Base-by-base conservation (phyloP, 2,888 invertebrate genomes). In the Drosophila rellima region DNA sequence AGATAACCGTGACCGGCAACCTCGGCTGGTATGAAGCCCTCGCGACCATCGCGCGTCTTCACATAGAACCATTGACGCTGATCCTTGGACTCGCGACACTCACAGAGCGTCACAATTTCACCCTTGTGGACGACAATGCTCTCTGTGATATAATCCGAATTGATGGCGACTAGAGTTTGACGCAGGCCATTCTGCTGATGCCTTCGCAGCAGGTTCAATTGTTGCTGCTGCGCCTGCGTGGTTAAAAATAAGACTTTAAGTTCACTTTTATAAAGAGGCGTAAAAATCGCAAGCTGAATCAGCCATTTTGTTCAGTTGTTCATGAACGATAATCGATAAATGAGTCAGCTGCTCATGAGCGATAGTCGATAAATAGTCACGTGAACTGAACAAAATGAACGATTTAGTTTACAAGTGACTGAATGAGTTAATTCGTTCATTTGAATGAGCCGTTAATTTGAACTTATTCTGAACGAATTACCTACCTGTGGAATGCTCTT, bases 1-100 rank as follows among this genome's bases (percentile, higher is more conserved):
- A 96, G 94, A 91, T 96, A 96, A 17, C 96, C 96, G 91, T 96
- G 95, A 3, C 96, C 96, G 47, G 96, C 96, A 17, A 96, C 94
- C 48, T 94, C 95, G 8, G 96, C 95, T 0, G 96, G 96, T 80
- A 96, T 96, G 82, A 95, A 96, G 42, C 96, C 96, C 85, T 95
- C 95, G 69, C 92, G 93, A 0, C 96, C 96, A 78, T 95, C 95
- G 70, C 94, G 94, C 77, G 95, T 95, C 88, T 94, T 93, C 42
- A 96, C 95, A 92, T 95, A 96, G 91, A 96, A 96, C 96, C 96
- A 96, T 65, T 96, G 96, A 0, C 94, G 93, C 70, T 94, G 94
- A 39, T 94, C 94, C 80, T 94, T 94, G n/a, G 89, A 93, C 92
- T 92, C 92, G 57, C 91, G 94, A 92, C 78, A 94, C 93, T 90